Evolutionary conservation across 2,113 vertebrate species (phyloP).

Genomic region (Diadophis punctatus): DNA sequence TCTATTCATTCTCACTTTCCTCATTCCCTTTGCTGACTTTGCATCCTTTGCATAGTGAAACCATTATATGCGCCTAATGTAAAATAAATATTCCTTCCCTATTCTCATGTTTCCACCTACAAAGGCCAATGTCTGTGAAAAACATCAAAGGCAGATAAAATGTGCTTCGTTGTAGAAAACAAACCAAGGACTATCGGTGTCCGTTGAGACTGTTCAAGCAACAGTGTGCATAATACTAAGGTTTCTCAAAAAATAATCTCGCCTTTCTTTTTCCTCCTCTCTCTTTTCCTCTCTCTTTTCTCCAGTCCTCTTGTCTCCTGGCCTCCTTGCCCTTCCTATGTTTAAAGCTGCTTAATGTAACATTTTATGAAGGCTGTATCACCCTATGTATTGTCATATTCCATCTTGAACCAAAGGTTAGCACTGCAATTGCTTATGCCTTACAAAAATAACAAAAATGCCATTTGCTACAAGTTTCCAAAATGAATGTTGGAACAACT

Average conservation of each 20-base stretch:
- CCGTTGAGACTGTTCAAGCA: constrained; percentile 41
- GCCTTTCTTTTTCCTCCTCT: background rate
- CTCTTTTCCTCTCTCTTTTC: background rate
- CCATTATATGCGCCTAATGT: constrained; percentile 50
- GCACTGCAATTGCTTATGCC: background rate
- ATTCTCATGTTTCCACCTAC: constrained; percentile 63
- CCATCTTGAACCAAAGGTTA: background rate
- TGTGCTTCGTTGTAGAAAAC: constrained; percentile 49
- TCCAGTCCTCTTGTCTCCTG: background rate
- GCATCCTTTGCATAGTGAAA: constrained; percentile 35
- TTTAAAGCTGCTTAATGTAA: background rate
- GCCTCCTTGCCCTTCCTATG: background rate
- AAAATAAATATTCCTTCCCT: constrained; percentile 64
- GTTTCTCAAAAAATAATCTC: constrained; percentile 9
- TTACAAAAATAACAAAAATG: background rate
- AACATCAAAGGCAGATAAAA: constrained; percentile 62
- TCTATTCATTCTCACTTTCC: constrained; percentile 45
- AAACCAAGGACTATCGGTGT: constrained; percentile 57
- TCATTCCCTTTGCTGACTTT: constrained; percentile 45
- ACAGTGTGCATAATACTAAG: background rate
- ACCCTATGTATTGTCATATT: background rate
- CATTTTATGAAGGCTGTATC: background rate
- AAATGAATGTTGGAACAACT: background rate
- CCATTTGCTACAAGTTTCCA: background rate
- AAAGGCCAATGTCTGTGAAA: constrained; percentile 61